Conservation (phyloP, 2,888 invertebrate genomes). For the Drymonia ruficornis region DNA sequence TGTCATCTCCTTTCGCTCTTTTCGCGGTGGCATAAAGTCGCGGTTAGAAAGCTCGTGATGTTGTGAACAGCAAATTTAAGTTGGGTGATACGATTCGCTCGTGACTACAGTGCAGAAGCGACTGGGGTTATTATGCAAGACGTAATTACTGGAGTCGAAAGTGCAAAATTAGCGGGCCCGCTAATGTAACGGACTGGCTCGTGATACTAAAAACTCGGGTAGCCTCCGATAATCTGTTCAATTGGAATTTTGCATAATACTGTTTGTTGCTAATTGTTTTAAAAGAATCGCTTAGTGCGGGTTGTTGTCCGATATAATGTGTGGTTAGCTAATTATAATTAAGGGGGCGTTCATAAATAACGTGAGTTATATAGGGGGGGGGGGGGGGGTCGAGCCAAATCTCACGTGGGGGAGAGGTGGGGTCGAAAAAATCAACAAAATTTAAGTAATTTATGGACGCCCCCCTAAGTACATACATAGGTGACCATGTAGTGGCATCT, state of each 20-base stretch:
- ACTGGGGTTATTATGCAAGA: constrained; percentile 74
- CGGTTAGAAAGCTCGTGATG: constrained; percentile 28
- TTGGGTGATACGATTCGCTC: constrained; percentile 61
- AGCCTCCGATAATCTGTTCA: constrained; percentile 14
- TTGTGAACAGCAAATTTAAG: constrained; percentile 35
- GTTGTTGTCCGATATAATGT: not conserved
- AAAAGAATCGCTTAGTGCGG: not conserved
- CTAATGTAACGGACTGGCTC: constrained; percentile 44
- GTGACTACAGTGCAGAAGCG: constrained; percentile 81
- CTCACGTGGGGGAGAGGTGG: no score
- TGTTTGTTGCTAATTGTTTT: not conserved
- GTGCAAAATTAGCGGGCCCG: constrained; percentile 71
- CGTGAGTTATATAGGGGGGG: no score
- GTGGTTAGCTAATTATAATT: not conserved
- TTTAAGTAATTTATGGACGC: no score
- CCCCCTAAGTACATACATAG: no score
- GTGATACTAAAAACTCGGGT: constrained; percentile 23
- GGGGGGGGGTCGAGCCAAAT: no score
- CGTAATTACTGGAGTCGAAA: constrained; percentile 80
- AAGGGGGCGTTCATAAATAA: no score
- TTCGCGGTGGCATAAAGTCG: constrained; percentile 29
- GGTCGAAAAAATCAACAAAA: no score
- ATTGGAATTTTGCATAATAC: not conserved
- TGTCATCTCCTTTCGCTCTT: constrained; percentile 33
- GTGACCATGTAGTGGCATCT: no score